A percentile compares a stretch with the other conserved stretches of the same genome.
phyloP scores from a whole-genome alignment of 2,113 vertebrate genomes.

The Bothrops jararaca region DNA sequence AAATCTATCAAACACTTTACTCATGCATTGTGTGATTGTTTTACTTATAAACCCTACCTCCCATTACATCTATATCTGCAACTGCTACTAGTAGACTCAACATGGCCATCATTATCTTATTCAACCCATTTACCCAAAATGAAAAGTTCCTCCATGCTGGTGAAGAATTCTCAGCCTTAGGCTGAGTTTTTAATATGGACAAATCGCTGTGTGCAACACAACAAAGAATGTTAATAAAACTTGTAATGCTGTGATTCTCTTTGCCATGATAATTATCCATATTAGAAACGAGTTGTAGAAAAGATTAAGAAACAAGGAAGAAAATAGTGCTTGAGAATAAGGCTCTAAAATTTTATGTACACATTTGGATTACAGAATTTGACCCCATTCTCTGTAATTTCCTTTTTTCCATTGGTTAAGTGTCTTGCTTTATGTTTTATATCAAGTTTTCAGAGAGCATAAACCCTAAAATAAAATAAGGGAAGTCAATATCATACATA shows the following conservation, averaged over 20 bases:
- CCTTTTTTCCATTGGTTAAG: not conserved
- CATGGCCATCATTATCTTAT: not conserved
- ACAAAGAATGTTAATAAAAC: not conserved
- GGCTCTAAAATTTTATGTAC: not conserved
- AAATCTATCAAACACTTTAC: not conserved
- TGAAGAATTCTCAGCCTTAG: not conserved
- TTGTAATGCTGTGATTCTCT: not conserved
- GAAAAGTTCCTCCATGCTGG: not conserved
- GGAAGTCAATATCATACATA: not conserved
- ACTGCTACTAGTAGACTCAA: not conserved
- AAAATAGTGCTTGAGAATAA: not conserved
- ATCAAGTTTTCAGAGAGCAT: not conserved
- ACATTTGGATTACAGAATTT: not conserved
- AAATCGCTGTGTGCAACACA: not conserved
- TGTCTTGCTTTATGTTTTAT: not conserved
- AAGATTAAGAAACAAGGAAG: not conserved
- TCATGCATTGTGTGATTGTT: not conserved
- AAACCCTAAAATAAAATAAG: not conserved
- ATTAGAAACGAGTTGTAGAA: not conserved
- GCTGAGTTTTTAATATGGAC: not conserved
- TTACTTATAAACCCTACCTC: not conserved
- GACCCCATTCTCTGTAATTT: not conserved
- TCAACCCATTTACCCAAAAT: not conserved
- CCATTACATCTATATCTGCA: not conserved
- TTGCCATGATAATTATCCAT: not conserved